Percentiles rank a stretch among this genome's conserved stretches.
phyloP scores from a whole-genome alignment of 2,113 vertebrate species.

The Oplegnathus fasciatus region DNA sequence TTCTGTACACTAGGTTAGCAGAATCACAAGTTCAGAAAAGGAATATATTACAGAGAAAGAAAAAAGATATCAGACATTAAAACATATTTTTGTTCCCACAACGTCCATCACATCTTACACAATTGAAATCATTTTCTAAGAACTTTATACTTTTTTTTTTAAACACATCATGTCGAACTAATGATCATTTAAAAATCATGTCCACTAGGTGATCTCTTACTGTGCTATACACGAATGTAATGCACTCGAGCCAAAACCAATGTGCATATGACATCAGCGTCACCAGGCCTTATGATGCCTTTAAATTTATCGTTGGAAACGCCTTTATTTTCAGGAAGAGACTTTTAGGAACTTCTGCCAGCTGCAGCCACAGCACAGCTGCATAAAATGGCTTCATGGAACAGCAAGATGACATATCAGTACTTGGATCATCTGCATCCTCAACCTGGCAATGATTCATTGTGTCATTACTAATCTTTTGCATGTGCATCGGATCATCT shows the following conservation, averaged over 20 bases:
- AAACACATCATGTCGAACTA: slow-evolving; percentile 25
- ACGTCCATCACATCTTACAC: slow-evolving; percentile 28
- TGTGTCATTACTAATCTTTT: slow-evolving; percentile 2
- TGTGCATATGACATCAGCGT: neutral
- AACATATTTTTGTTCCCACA: slow-evolving; percentile 20
- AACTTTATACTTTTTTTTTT: slow-evolving; percentile 10
- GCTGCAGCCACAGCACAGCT: slow-evolving; percentile 9
- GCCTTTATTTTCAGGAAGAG: neutral
- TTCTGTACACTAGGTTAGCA: slow-evolving; percentile 79
- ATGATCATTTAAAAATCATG: neutral
- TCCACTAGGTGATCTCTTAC: slow-evolving; percentile 18
- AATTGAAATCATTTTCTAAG: slow-evolving; percentile 11
- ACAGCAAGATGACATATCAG: slow-evolving; percentile 13
- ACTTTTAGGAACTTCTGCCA: slow-evolving; percentile 5
- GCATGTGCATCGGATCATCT: slow-evolving; percentile 1
- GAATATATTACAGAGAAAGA: slow-evolving; percentile 62
- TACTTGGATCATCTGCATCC: slow-evolving; percentile 13
- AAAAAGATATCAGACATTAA: slow-evolving; percentile 21
- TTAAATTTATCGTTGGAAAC: neutral
- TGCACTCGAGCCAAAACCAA: slow-evolving; percentile 15
- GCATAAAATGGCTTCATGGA: slow-evolving; percentile 15
- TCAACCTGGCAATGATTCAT: slow-evolving; percentile 5
- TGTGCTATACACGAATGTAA: neutral
- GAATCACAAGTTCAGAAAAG: slow-evolving; percentile 46
- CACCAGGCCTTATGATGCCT: neutral